These are phyloP conservation scores for Coregonus suidteri DNA, from an alignment of 2,797 vertebrate species.

Conservation along the genomic window DNA sequence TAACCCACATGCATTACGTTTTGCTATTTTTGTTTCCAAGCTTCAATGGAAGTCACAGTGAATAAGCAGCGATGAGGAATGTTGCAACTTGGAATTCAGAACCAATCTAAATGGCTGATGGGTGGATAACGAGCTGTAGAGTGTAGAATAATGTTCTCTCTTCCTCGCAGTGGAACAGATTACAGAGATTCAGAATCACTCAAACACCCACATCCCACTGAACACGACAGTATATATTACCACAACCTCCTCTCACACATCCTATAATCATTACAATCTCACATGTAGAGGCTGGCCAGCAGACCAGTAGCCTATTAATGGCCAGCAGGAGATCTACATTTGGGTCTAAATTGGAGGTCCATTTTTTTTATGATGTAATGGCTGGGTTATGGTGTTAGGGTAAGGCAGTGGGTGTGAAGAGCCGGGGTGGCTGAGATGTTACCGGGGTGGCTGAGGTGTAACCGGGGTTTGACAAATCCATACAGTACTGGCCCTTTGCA, in stretches of 20 bases:
- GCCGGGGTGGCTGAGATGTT: background rate
- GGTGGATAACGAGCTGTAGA: conserved; percentile 39
- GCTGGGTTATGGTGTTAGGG: conserved; percentile 20
- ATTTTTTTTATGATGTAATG: conserved; percentile 27
- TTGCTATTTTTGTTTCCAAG: background rate
- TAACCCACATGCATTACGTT: background rate
- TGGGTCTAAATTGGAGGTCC: conserved; percentile 28
- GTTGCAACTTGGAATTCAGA: conserved; percentile 12
- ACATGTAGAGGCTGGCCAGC: conserved; percentile 1
- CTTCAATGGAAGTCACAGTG: conserved; percentile 12
- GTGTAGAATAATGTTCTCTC: conserved; percentile 1
- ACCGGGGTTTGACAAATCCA: background rate
- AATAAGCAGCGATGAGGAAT: conserved; percentile 12
- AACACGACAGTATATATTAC: conserved; percentile 16
- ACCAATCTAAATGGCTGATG: conserved; percentile 35
- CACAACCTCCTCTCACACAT: conserved; percentile 24
- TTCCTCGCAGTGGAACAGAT: conserved; percentile 1
- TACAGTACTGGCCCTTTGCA: background rate
- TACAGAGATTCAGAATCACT: conserved; percentile 28
- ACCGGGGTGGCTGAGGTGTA: background rate
- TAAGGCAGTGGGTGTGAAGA: background rate
- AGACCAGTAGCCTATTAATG: conserved; percentile 34
- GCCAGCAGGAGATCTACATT: conserved; percentile 28
- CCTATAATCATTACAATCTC: conserved; percentile 34
- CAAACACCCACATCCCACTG: conserved; percentile 14